Evolutionary conservation across 2,797 vertebrate species (phyloP), one percentile per base, ranked within the genome.

Genomic region (Periparus ater): DNA sequence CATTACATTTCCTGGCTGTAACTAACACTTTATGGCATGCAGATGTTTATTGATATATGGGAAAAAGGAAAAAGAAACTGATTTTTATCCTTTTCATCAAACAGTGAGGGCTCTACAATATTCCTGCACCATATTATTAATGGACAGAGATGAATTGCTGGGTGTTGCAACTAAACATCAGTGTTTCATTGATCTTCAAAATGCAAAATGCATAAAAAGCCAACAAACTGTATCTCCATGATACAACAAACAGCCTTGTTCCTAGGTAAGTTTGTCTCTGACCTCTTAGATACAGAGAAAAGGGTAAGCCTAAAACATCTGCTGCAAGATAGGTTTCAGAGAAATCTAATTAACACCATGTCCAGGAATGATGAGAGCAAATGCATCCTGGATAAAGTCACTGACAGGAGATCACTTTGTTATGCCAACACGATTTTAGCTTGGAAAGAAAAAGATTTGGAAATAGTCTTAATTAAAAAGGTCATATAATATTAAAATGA

Each of bases 341-440:
- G 58, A 95, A 94, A 96, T 45, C 83, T 95, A 96, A 96, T 96
- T 94, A 95, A 84, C 88, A 94, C 90, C 68, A 57, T 30, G 86
- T 58, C 74, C 81, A 91, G 78, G 53, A 93, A 88, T 13, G 63
- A 94, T 50, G 20, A 65, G 12, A 94, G 67, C 83, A 94, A 89
- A 79, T 87, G 77, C 38, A 75, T 80, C 40, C 77, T 51, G 40
- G 53, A 95, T 77, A 66, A 87, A 92, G 55, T 19, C 88, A 83
- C 54, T 47, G 88, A 95, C 36, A 89, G 58, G 32, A 92, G 54
- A 92, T 94, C 72, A 55, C 61, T 93, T 84, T 45, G 34, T 85
- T 85, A 91, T 65, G 91, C 65, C 86, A 94, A 68, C 36, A 77
- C 8, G 72, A 62, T 80, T 89, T 85, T 29, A 90, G 42, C 60